Percentiles rank a stretch among this genome's conserved stretches.
Evolutionary conservation across 1,140 invertebrate species (phyloP).

Genomic region (Drosophila littoralis): DNA sequence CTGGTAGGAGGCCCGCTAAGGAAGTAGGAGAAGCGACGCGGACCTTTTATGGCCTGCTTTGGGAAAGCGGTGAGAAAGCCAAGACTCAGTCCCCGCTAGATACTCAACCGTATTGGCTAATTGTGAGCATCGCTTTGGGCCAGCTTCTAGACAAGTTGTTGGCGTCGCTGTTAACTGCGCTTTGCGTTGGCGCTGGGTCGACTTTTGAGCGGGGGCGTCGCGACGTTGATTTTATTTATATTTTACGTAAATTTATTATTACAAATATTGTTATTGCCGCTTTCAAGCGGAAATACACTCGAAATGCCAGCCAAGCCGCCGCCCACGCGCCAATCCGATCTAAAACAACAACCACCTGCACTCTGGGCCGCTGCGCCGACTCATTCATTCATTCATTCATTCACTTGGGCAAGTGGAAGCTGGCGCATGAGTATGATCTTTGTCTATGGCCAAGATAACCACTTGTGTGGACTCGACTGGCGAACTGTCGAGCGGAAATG

Average conservation of each 20-base stretch:
- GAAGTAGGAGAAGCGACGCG: constrained; percentile 59
- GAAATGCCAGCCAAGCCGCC: constrained; percentile 50
- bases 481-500: constrained; percentile 63
- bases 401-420: constrained; percentile 67
- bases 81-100: constrained; percentile 14
- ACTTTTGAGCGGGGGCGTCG: constrained; percentile 29
- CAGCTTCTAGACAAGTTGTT: constrained; percentile 52
- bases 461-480: constrained; percentile 52
- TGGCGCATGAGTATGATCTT: constrained; percentile 45
- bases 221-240: constrained; percentile 78
- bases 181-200: constrained; percentile 53
- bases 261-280: constrained; percentile 80
- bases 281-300: constrained; percentile 81
- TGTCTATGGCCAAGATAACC: constrained; percentile 29
- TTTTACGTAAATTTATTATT: constrained; percentile 81
- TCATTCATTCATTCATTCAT: constrained; percentile 46
- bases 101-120: constrained; percentile 52
- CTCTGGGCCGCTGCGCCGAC: constrained; percentile 46
- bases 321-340: constrained; percentile 52
- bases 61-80: constrained; percentile 77
- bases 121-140: constrained; percentile 73
- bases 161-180: constrained; percentile 47
- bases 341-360: constrained; percentile 69
- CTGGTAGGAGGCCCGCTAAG: constrained; percentile 52
- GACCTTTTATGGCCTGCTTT: constrained; percentile 65